Percentiles rank a stretch among this genome's conserved stretches.
These are phyloP conservation scores for Macrobrachium nipponense DNA, from an alignment of 1,140 invertebrate species.

Conservation along the genomic window DNA sequence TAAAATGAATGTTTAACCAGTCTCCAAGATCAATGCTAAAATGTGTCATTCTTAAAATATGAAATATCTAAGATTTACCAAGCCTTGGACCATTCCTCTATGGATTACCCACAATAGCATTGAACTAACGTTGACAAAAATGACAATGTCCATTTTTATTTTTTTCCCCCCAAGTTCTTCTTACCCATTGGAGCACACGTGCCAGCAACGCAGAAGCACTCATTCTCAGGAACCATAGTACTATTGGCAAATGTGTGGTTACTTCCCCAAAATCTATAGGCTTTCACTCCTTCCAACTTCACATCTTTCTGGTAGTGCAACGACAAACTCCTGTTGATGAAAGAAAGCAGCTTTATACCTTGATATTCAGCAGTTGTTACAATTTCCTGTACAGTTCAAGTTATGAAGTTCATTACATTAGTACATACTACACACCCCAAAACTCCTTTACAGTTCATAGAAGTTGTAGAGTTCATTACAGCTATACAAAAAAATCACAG, in stretches of 20 bases:
- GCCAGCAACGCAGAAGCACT: constrained; percentile 48
- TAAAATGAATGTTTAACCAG: too few species aligned
- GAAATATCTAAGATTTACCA: too few species aligned
- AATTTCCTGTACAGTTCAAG: too few species aligned
- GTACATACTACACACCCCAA: neutral
- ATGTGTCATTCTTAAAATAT: too few species aligned
- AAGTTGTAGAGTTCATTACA: too few species aligned
- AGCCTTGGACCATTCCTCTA: too few species aligned
- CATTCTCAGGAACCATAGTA: constrained; percentile 49
- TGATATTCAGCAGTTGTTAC: neutral
- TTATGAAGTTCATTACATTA: too few species aligned
- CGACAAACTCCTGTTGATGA: constrained; percentile 40
- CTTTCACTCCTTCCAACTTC: constrained; percentile 39
- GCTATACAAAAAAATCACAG: too few species aligned
- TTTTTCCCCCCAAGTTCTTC: neutral
- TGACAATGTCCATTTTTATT: too few species aligned
- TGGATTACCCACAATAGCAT: too few species aligned
- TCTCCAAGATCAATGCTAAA: too few species aligned
- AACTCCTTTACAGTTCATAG: neutral
- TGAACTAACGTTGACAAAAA: too few species aligned
- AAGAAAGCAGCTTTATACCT: neutral
- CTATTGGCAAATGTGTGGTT: constrained; percentile 50
- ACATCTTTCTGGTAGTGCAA: constrained; percentile 59
- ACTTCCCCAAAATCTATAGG: constrained; percentile 57
- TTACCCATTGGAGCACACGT: constrained; percentile 29